Base-by-base conservation (phyloP, 2,797 vertebrate genomes). In the Pantherophis vulpinus region DNA sequence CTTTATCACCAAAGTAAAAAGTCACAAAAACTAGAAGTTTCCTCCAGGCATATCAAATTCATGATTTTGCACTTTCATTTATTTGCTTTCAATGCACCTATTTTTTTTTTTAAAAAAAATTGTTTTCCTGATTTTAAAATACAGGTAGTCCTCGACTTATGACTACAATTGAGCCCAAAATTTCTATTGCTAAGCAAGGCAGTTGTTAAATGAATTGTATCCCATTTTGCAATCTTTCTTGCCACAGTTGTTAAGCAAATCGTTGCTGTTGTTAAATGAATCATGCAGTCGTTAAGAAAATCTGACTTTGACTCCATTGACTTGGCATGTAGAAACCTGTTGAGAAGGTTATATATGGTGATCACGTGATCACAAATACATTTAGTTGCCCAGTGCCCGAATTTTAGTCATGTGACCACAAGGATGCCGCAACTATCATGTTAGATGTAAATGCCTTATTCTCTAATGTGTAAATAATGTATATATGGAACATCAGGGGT, bases 71-170 rank as follows among this genome's bases (percentile, higher is more conserved):
- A 74, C 23, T 87, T 93, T 93, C 95, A 83, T 91, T 93, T 89
- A 95, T 88, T 94, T 59, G 18, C 93, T 91, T 51, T 60, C 88
- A 86, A 0, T 88, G 91, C 88, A 60, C 54, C 37, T 25, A 32
- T 6, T 55, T 79, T 66, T 58, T 59, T 25, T 61, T 61, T 0
- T 47, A 2, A 66, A 70, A 37, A 37, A 66, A 70, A 2, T 37
- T 32, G 2, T 70, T 18, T 70, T 70, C 32, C 66, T 32, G 3
- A 14, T 32, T 70, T 70, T 70, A 32, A 70, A 70, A 32, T 70
- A 14, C 63, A 70, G 29, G 13, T 70, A 32, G 3, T 70, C n/a
- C n/a, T n/a, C 0, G 0, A 66, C 0, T 5, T 66, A 66, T 4
- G 13, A 66, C 13, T 29, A 66, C 63, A 66, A n/a, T 2, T 2